Conservation (phyloP, 2,797 vertebrate species). For the Cyclopterus lumpus region DNA sequence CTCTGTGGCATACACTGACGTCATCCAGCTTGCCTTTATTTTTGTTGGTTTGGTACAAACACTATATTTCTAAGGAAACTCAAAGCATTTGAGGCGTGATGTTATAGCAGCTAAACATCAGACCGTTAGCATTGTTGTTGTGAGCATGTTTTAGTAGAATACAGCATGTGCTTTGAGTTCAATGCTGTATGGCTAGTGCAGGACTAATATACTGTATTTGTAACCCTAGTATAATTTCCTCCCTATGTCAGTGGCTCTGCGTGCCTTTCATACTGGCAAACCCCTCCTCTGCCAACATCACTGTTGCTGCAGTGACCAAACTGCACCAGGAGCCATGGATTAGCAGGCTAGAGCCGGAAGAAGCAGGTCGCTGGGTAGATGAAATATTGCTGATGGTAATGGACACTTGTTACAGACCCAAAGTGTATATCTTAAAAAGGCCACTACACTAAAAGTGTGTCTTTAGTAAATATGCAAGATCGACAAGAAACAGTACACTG, state of each 20-base stretch:
- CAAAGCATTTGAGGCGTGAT: not conserved
- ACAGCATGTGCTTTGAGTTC: not conserved
- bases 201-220: not conserved
- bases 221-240: not conserved
- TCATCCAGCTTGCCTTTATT: constrained; percentile 81
- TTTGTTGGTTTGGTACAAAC: constrained; percentile 78
- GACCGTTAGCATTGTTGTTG: not conserved
- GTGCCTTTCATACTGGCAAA: constrained; percentile 80
- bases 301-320: constrained; percentile 68
- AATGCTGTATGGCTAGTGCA: not conserved
- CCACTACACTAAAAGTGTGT: not conserved
- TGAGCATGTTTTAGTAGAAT: not conserved
- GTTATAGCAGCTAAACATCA: not conserved
- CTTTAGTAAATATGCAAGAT: not conserved
- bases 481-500: not conserved
- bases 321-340: constrained; percentile 79
- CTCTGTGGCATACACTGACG: constrained; percentile 85
- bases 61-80: not conserved
- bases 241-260: constrained; percentile 69
- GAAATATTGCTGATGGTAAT: constrained; percentile 58
- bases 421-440: not conserved
- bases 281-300: constrained; percentile 72
- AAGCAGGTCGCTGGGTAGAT: constrained; percentile 81
- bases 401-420: not conserved
- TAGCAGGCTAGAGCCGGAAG: constrained; percentile 72